Evolutionary conservation across 2,113 vertebrate genomes (phyloP), one percentile per base, ranked within the genome.

Genomic region (Saguinus midas): DNA sequence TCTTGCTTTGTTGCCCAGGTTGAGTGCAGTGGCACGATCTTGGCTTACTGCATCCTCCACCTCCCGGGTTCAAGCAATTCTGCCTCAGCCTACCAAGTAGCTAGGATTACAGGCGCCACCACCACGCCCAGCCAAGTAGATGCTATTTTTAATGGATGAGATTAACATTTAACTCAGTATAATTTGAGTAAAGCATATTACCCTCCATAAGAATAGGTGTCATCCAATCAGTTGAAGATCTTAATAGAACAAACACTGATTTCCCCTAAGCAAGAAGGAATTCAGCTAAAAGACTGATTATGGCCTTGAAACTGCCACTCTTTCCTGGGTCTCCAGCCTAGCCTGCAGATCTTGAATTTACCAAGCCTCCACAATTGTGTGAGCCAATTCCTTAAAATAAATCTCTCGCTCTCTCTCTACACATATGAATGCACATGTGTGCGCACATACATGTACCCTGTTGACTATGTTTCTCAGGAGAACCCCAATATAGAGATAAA

Each of bases 111-210:
- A 29, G 61, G 61, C 2, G 0, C 61, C 61, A 29, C 27, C 27
- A 13, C 6, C 61, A 64, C 12, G 0, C 61, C 61, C 11, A 2
- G 61, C 12, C 5, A 1, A 35, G 58, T 81, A 70, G 11, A 29
- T 29, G 14, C 14, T 12, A 40, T 29, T n/a, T 52, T 66, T 80
- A 43, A 75, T 43, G 37, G 55, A 75, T 90, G 21, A 85, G 66
- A 94, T 92, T 84, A 94, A 70, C 43, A 81, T 85, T 89, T 89
- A 92, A 82, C 68, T 27, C 58, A 32, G n/a, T 43, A 1, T 64
- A 64, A 64, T 29, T 64, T 64, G 48, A 88, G 37, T 70, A 85
- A 75, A 94, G 78, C 48, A 80, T 55, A 81, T 89, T 81, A 80
- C 9, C 72, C 16, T 64, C 55, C n/a, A 13, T 29, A 7, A 43